These are phyloP conservation scores for Pedicia rivosa DNA, from an alignment of 2,888 invertebrate species.

Conservation along the genomic window DNA sequence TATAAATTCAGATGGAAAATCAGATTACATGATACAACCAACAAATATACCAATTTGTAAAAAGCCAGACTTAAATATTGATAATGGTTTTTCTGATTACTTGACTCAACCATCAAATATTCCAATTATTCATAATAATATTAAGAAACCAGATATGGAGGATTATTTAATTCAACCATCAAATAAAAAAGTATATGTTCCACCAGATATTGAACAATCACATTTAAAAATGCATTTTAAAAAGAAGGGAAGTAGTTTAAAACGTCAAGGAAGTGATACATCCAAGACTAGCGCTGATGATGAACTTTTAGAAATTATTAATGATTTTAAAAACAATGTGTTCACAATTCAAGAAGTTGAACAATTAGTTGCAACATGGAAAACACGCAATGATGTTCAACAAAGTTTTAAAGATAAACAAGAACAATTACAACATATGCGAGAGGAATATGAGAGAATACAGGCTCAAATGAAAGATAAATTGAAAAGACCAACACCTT, in stretches of 20 bases:
- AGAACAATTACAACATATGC: constrained; percentile 62
- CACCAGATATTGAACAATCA: constrained; percentile 9
- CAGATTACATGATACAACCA: constrained; percentile 42
- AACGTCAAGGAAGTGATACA: constrained; percentile 26
- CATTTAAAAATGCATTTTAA: constrained; percentile 10
- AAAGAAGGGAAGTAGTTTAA: constrained; percentile 22
- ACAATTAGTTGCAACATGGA: constrained; percentile 72
- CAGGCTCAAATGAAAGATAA: constrained; percentile 61
- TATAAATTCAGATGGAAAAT: constrained; percentile 19
- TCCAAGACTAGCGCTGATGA: constrained; percentile 37
- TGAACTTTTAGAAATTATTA: constrained; percentile 72
- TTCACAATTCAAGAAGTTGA: constrained; percentile 74
- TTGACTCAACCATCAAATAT: constrained; percentile 29
- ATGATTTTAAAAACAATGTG: constrained; percentile 78
- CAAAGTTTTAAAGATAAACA: constrained; percentile 74
- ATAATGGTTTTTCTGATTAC: constrained; percentile 23
- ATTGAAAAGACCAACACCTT: constrained; percentile 62
- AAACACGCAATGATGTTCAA: constrained; percentile 71
- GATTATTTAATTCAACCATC: constrained; percentile 10
- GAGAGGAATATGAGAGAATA: constrained; percentile 67
- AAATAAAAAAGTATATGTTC: constrained; percentile 7
- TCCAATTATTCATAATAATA: constrained; percentile 20
- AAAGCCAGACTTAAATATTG: not conserved
- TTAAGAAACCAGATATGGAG: constrained; percentile 6
- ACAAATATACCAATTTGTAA: constrained; percentile 39